Percentiles rank a stretch among this genome's conserved stretches.
Conservation (phyloP, 2,888 invertebrate genomes). For the Homarus gammarus region DNA sequence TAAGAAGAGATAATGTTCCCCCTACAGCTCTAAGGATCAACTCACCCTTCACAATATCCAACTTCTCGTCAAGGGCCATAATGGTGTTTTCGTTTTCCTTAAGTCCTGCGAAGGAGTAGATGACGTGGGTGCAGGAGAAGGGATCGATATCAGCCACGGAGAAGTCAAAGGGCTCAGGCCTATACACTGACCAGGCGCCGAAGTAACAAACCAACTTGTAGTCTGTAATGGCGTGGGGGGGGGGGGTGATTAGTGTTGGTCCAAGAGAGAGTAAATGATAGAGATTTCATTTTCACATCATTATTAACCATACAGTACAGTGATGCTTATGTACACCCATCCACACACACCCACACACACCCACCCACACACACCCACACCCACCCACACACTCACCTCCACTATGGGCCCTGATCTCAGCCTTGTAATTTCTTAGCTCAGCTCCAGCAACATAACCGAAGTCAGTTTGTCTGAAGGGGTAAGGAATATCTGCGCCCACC, state of each 20-base stretch:
- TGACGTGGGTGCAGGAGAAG: slow-evolving; percentile 86
- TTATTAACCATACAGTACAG: not conserved
- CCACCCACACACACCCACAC: too few relatives aligned
- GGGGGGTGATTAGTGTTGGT: not conserved
- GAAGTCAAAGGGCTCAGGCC: slow-evolving; percentile 79
- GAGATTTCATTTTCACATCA: not conserved
- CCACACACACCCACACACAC: too few relatives aligned
- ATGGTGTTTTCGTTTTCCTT: slow-evolving; percentile 85
- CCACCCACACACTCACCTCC: slow-evolving; percentile 42
- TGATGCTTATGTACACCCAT: too few relatives aligned
- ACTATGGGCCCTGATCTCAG: slow-evolving; percentile 30
- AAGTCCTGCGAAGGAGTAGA: slow-evolving; percentile 86
- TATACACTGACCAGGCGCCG: slow-evolving; percentile 78
- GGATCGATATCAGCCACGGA: slow-evolving; percentile 84
- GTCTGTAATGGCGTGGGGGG: slow-evolving; percentile 43
- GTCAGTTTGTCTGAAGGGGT: not conserved
- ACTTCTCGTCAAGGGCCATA: slow-evolving; percentile 85
- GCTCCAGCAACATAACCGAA: slow-evolving; percentile 45
- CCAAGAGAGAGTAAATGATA: not conserved
- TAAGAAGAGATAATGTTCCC: too few relatives aligned
- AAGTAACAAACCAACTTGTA: slow-evolving; percentile 78
- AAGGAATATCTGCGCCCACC: not conserved
- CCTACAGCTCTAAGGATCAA: too few relatives aligned
- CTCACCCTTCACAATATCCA: slow-evolving; percentile 86
- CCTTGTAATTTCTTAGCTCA: slow-evolving; percentile 32